Percentiles rank a stretch among this genome's conserved stretches.
phyloP scores from a whole-genome alignment of 1,140 invertebrate genomes.

The Manduca sexta region DNA sequence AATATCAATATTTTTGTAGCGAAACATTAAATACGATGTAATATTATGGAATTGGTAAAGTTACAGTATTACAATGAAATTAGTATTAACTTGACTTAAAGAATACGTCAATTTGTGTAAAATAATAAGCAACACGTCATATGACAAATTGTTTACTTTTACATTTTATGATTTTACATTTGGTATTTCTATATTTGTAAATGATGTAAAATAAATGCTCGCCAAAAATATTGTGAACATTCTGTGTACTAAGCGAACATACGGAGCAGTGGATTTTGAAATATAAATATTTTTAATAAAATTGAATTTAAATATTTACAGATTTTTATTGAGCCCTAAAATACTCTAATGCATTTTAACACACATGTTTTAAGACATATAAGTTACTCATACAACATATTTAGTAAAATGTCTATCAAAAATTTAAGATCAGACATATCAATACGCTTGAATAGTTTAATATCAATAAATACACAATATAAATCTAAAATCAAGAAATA shows the following conservation, averaged over 20 bases:
- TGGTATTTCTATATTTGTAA: constrained; percentile 45
- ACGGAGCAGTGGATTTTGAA: constrained; percentile 45
- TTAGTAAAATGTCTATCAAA: too few relatives aligned
- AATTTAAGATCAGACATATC: too few relatives aligned
- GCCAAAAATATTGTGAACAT: constrained; percentile 16
- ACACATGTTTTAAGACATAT: too few relatives aligned
- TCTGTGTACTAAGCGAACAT: constrained; percentile 20
- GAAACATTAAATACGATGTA: constrained; percentile 38
- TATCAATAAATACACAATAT: too few relatives aligned
- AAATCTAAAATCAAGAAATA: too few relatives aligned
- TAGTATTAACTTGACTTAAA: constrained; percentile 33
- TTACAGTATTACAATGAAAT: constrained; percentile 58
- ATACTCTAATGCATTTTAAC: too few relatives aligned
- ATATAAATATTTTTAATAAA: constrained; percentile 69
- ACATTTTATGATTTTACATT: constrained; percentile 54
- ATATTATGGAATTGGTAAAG: constrained; percentile 48
- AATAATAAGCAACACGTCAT: constrained; percentile 31
- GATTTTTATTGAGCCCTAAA: constrained; percentile 27
- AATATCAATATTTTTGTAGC: constrained; percentile 68
- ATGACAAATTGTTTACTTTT: constrained; percentile 30
- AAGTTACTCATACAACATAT: too few relatives aligned
- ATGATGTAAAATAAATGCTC: constrained; percentile 38
- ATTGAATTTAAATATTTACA: constrained; percentile 48
- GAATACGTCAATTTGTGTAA: constrained; percentile 44
- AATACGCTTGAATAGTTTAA: too few relatives aligned